A percentile compares a stretch with the other conserved stretches of the same genome.
Evolutionary conservation across 2,888 invertebrate species (phyloP).

Genomic region (Miltochrista miniata): DNA sequence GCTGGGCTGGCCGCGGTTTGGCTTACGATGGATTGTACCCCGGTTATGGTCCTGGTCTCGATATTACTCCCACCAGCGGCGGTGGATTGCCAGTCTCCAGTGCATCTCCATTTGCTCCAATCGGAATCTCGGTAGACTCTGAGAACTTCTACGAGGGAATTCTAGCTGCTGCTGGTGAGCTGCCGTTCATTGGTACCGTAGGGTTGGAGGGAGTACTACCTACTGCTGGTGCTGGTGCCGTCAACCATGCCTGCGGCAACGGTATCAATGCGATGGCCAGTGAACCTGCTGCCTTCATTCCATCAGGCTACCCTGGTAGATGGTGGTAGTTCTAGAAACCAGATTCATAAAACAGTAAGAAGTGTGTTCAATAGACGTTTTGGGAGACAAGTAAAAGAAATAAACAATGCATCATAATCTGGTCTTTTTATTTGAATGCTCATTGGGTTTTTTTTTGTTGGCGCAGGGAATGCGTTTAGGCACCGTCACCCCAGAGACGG

Average conservation of each 20-base stretch:
- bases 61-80: slow-evolving; percentile 11
- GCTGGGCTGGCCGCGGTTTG: not conserved
- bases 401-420: too few species aligned
- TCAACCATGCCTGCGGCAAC: slow-evolving; percentile 40
- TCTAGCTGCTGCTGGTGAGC: slow-evolving; percentile 36
- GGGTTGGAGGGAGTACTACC: slow-evolving; percentile 40
- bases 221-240: slow-evolving; percentile 37
- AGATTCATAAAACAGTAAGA: too few species aligned
- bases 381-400: too few species aligned
- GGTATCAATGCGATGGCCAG: slow-evolving; percentile 16
- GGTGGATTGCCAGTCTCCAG: slow-evolving; percentile 14
- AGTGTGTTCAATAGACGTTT: too few species aligned
- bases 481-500: too few species aligned
- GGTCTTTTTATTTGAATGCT: too few species aligned
- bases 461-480: too few species aligned
- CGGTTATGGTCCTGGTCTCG: slow-evolving; percentile 1
- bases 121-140: slow-evolving; percentile 21
- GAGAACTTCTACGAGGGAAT: slow-evolving; percentile 43
- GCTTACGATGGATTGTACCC: not conserved
- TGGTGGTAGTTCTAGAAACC: too few species aligned
- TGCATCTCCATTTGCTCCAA: slow-evolving; percentile 4
- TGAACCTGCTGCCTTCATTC: not conserved
- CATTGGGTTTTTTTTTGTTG: too few species aligned
- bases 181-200: slow-evolving; percentile 46
- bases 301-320: too few species aligned